These are phyloP conservation scores for Scaptomyza graminum DNA, from an alignment of 1,140 invertebrate species.

Conservation along the genomic window DNA sequence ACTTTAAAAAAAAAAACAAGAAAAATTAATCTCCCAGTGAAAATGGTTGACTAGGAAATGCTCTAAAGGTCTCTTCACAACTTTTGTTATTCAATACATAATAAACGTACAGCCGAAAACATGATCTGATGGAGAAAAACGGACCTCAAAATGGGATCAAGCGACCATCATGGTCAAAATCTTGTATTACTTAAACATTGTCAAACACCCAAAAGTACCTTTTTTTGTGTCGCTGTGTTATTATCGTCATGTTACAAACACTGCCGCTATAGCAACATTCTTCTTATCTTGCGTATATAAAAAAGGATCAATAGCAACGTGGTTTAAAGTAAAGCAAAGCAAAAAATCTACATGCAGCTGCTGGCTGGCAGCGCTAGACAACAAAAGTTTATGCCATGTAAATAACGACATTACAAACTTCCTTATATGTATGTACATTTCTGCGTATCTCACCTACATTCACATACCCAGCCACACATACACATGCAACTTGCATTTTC, in stretches of 20 bases:
- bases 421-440: constrained; percentile 50
- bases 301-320: constrained; percentile 34
- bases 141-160: too few species aligned
- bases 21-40: not conserved
- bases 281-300: constrained; percentile 21
- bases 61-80: not conserved
- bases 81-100: not conserved
- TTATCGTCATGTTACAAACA: not conserved
- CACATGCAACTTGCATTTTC: too few species aligned
- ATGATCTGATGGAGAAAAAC: too few species aligned
- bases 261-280: not conserved
- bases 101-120: too few species aligned
- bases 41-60: constrained; percentile 9
- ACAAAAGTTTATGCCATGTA: constrained; percentile 78
- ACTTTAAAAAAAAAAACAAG: constrained; percentile 49
- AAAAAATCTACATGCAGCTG: constrained; percentile 73
- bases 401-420: constrained; percentile 81
- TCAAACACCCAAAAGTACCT: too few species aligned
- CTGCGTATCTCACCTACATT: constrained; percentile 66
- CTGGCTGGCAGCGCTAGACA: constrained; percentile 34
- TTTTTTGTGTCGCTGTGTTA: too few species aligned
- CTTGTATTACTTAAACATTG: too few species aligned
- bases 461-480: too few species aligned
- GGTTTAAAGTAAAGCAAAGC: constrained; percentile 69
- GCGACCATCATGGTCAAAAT: too few species aligned